Evolutionary conservation across 2,888 invertebrate genomes (phyloP).

Genomic region (Brenthis hecate): DNA sequence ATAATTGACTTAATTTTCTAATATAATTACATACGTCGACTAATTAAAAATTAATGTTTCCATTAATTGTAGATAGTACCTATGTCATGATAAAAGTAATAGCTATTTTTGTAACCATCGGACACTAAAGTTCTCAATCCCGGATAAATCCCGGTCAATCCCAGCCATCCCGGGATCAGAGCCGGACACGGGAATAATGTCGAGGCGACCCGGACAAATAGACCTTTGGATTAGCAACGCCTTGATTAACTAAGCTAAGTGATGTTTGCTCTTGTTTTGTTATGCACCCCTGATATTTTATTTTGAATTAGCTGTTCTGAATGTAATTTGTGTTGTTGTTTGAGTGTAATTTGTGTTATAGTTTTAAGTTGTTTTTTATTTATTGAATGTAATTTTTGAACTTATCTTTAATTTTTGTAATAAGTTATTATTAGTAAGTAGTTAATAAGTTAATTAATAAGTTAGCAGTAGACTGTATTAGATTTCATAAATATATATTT

Average conservation of each 20-base stretch:
- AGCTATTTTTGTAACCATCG: constrained; percentile 38
- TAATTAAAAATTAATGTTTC: too few relatives aligned
- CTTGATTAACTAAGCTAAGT: constrained; percentile 74
- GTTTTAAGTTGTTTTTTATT: not conserved
- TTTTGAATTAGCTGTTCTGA: constrained; percentile 22
- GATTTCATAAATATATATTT: too few relatives aligned
- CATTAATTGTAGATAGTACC: too few relatives aligned
- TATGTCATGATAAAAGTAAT: constrained; percentile 5
- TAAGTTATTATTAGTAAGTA: not conserved
- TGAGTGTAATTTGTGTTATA: not conserved
- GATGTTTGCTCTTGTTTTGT: constrained; percentile 62
- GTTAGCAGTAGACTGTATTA: too few relatives aligned
- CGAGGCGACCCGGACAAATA: constrained; percentile 70
- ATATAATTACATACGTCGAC: too few relatives aligned
- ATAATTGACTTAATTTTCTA: too few relatives aligned
- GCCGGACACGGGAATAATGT: constrained; percentile 72
- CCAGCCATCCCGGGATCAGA: constrained; percentile 50
- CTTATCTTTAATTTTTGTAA: not conserved
- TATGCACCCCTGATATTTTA: constrained; percentile 69
- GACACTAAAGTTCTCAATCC: constrained; percentile 52
- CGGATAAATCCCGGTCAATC: constrained; percentile 54
- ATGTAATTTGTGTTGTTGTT: not conserved
- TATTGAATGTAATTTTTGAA: not conserved
- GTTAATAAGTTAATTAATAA: too few relatives aligned
- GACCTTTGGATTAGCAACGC: constrained; percentile 67